Evolutionary conservation across 2,797 vertebrate species (phyloP), one percentile per base, ranked within the genome.

Genomic region (Thalassophryne amazonica): DNA sequence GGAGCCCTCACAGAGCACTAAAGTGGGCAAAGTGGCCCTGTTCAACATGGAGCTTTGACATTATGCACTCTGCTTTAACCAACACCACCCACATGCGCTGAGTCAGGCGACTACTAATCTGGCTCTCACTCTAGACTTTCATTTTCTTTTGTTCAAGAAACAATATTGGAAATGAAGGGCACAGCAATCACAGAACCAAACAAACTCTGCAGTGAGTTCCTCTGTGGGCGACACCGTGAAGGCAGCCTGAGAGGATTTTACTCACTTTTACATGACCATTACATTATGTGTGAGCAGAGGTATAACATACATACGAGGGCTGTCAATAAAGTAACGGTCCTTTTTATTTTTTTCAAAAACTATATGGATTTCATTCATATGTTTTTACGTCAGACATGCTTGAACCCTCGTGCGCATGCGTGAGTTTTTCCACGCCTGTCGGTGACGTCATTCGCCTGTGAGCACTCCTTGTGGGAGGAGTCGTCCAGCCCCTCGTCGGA

Each of bases 141-240:
- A 25, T 45, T 68, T 35, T 33, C 17, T 43, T 69, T 74, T 69
- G 42, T 64, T 68, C 27, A 7, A 31, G 19, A 38, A 39, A 69
- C 65, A 74, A 58, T 8, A 13, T 24, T 7, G n/a, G 43, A 56
- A 39, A 57, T 51, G 62, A 60, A 55, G n/a, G 29, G 20, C 0
- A 20, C 4, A 3, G 33, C 22, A 31, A 52, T 56, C 27, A 28
- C 35, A 35, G 24, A 42, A 22, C 7, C 39, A 11, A 57, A 17
- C 13, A 37, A 34, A 45, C 7, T 22, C 29, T 24, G 13, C 17
- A 3, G 24, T 22, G 31, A 50, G 35, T 18, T 30, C 49, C 16
- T 46, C 6, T 24, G 12, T 1, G 17, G 28, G 18, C 17, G 13
- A 41, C 1, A 7, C 3, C 27, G 28, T 60, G 53, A 46, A 57